These are phyloP conservation scores for Athalia rosae DNA, from an alignment of 2,888 invertebrate genomes.

Conservation along the genomic window DNA sequence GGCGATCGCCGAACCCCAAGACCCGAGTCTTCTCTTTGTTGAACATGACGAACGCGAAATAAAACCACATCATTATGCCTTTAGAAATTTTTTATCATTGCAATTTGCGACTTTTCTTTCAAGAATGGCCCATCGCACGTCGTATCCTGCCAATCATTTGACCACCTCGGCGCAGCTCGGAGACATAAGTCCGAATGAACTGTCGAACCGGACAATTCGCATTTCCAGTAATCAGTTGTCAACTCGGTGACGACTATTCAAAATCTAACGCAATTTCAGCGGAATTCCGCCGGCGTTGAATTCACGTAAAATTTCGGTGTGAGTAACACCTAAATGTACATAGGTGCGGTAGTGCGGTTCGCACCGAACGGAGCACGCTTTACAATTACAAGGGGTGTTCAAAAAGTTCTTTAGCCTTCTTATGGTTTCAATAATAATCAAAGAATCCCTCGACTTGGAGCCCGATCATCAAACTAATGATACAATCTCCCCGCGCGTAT, in stretches of 20 bases:
- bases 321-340: constrained; percentile 38
- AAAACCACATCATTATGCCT: too few species aligned
- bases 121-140: constrained; percentile 32
- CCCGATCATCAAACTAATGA: background rate
- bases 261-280: background rate
- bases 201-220: constrained; percentile 16
- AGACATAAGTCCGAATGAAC: background rate
- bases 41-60: too few species aligned
- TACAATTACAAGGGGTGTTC: constrained; percentile 45
- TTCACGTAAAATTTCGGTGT: constrained; percentile 30
- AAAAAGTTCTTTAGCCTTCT: constrained; percentile 23
- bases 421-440: background rate
- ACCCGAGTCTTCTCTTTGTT: too few species aligned
- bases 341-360: constrained; percentile 46
- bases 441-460: background rate
- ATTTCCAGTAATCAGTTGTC: constrained; percentile 6
- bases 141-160: constrained; percentile 45
- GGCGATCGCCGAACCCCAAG: too few species aligned
- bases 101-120: constrained; percentile 37
- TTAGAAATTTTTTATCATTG: background rate
- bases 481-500: too few species aligned
- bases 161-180: background rate
- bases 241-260: background rate
- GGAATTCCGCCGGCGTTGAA: background rate
- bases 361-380: constrained; percentile 44